Evolutionary conservation across 2,113 vertebrate species (phyloP).

Genomic region (Pseudolaguvia tuberculata): DNA sequence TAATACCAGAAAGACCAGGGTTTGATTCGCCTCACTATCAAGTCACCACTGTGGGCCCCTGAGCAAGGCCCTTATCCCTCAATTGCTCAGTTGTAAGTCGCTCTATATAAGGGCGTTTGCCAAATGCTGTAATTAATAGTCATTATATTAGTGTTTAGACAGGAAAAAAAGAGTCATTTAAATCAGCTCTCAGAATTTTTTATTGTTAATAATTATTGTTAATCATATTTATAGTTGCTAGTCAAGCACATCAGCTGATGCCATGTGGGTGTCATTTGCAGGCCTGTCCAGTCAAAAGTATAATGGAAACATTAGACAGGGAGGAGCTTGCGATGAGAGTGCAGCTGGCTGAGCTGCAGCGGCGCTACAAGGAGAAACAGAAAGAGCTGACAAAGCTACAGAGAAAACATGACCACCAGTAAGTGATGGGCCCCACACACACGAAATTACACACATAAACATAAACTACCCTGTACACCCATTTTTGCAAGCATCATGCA

Average conservation of each 20-base stretch:
- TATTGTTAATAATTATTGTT: too few species aligned
- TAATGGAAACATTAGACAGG: conserved; percentile 87
- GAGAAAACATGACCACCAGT: conserved; percentile 85
- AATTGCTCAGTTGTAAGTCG: too few species aligned
- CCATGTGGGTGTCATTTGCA: conserved; percentile 57
- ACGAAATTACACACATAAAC: conserved; percentile 16
- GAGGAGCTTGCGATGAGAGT: conserved; percentile 91
- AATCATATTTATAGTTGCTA: too few species aligned
- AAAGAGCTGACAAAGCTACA: conserved; percentile 91
- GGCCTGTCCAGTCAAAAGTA: conserved; percentile 89
- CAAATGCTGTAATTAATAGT: too few species aligned
- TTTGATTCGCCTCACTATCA: too few species aligned
- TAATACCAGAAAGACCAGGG: too few species aligned
- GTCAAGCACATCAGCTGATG: neutral
- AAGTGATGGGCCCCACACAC: conserved; percentile 50
- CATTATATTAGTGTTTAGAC: neutral
- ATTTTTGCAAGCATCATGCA: conserved; percentile 24
- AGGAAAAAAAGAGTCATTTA: neutral
- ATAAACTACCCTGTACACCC: neutral
- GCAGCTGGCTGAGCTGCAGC: conserved; percentile 88
- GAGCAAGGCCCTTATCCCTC: too few species aligned
- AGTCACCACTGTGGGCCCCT: too few species aligned
- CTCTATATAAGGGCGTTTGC: too few species aligned
- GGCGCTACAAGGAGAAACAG: conserved; percentile 95
- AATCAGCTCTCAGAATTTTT: neutral